Conservation (phyloP, 2,888 invertebrate genomes). For the Pimpla rufipes region DNA sequence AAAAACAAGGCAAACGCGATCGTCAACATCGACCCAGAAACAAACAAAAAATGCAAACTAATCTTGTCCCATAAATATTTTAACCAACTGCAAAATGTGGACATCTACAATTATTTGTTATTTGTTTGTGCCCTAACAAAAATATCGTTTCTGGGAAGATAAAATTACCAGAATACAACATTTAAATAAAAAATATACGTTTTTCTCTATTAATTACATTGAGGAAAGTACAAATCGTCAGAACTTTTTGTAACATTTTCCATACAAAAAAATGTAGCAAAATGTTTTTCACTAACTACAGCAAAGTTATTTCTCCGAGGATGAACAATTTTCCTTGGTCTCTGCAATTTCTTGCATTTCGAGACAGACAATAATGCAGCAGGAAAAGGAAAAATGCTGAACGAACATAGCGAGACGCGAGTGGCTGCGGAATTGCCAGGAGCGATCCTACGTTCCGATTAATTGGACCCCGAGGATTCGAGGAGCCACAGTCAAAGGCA, state of each 20-base stretch:
- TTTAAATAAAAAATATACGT: too few species aligned
- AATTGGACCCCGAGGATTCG: slow-evolving; percentile 69
- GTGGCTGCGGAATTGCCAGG: slow-evolving; percentile 43
- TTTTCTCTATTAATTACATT: too few species aligned
- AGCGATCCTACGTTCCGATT: slow-evolving; percentile 60
- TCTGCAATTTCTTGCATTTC: slow-evolving; percentile 3
- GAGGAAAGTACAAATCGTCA: too few species aligned
- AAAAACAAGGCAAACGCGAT: not conserved
- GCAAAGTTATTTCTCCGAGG: too few species aligned
- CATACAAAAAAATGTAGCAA: not conserved
- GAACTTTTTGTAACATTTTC: too few species aligned
- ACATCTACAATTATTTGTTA: too few species aligned
- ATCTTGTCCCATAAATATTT: too few species aligned
- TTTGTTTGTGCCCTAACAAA: too few species aligned
- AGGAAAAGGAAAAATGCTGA: slow-evolving; percentile 34
- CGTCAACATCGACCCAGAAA: not conserved
- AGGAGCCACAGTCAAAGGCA: slow-evolving; percentile 55
- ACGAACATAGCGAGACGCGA: slow-evolving; percentile 22
- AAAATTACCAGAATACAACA: too few species aligned
- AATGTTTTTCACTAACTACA: not conserved
- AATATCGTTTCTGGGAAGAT: too few species aligned
- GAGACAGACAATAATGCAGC: slow-evolving; percentile 26
- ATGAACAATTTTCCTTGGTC: not conserved
- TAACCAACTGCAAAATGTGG: too few species aligned
- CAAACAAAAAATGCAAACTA: too few species aligned